Percentiles rank a stretch among this genome's conserved stretches.
These are phyloP conservation scores for Coregonus ussuriensis DNA, from an alignment of 2,797 vertebrate species.

Conservation along the genomic window DNA sequence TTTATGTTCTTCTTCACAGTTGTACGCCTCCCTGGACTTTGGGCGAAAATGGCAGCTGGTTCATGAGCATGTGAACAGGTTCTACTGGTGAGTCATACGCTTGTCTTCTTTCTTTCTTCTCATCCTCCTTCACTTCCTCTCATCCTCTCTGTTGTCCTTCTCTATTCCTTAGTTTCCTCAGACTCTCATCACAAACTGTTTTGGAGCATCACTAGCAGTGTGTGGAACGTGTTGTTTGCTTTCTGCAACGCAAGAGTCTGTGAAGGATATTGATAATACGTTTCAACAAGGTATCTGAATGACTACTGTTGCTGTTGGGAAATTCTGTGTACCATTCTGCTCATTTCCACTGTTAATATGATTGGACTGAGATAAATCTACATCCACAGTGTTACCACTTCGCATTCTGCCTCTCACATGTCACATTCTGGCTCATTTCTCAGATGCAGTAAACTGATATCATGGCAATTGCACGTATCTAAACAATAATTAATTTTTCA, in stretches of 20 bases:
- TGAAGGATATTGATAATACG: background rate
- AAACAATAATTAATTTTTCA: constrained; percentile 12
- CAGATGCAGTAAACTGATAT: constrained; percentile 19
- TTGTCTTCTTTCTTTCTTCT: background rate
- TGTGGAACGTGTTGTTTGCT: background rate
- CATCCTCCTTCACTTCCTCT: background rate
- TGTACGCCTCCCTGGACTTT: constrained; percentile 95
- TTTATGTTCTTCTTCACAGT: constrained; percentile 69
- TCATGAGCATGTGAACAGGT: constrained; percentile 92
- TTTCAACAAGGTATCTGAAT: background rate
- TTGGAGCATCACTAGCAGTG: background rate
- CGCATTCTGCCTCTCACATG: background rate
- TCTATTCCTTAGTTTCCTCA: background rate
- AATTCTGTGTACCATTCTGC: background rate
- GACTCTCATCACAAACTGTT: background rate
- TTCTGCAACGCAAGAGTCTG: background rate
- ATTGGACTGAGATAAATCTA: background rate
- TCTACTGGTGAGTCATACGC: constrained; percentile 91
- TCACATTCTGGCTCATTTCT: constrained; percentile 38
- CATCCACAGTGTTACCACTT: background rate
- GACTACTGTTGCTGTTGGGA: background rate
- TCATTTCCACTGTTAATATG: background rate
- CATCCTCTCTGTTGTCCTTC: background rate
- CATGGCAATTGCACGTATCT: constrained; percentile 30
- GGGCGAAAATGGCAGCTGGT: constrained; percentile 96